Percentiles rank a stretch among this genome's conserved stretches.
Evolutionary conservation across 2,113 vertebrate species (phyloP).

Genomic region (Tylochromis polylepis): DNA sequence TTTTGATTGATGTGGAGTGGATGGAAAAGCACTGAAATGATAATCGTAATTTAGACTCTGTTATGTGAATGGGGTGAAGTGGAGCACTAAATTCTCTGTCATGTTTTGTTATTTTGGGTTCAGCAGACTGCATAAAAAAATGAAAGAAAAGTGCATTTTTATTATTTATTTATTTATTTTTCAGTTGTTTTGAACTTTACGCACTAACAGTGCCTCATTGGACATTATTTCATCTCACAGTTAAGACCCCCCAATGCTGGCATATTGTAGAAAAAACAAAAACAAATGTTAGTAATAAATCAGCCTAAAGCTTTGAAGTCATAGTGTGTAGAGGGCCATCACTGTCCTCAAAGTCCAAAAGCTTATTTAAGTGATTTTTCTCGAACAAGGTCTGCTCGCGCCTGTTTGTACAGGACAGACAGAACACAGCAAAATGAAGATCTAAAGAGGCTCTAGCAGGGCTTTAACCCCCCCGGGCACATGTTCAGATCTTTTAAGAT

Average conservation of each 20-base stretch:
- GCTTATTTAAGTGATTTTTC: neutral
- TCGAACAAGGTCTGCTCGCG: neutral
- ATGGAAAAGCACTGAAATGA: neutral
- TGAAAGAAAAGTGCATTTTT: neutral
- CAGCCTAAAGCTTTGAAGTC: neutral
- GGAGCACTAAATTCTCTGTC: neutral
- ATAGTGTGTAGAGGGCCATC: neutral
- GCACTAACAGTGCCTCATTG: neutral
- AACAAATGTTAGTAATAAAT: neutral
- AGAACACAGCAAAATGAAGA: neutral
- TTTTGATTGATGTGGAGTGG: neutral
- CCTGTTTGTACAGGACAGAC: neutral
- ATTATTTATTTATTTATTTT: rapidly evolving
- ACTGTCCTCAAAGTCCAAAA: neutral
- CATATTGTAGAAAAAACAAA: neutral
- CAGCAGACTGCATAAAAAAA: neutral
- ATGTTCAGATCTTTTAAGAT: neutral
- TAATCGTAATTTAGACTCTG: neutral
- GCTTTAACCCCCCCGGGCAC: neutral
- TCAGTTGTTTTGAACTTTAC: neutral
- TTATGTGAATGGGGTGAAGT: neutral
- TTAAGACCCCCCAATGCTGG: neutral
- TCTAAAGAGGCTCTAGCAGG: neutral
- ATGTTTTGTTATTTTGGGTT: neutral
- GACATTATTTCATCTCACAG: neutral